Base-by-base conservation (phyloP, 2,888 invertebrate species). In the Luperina testacea region DNA sequence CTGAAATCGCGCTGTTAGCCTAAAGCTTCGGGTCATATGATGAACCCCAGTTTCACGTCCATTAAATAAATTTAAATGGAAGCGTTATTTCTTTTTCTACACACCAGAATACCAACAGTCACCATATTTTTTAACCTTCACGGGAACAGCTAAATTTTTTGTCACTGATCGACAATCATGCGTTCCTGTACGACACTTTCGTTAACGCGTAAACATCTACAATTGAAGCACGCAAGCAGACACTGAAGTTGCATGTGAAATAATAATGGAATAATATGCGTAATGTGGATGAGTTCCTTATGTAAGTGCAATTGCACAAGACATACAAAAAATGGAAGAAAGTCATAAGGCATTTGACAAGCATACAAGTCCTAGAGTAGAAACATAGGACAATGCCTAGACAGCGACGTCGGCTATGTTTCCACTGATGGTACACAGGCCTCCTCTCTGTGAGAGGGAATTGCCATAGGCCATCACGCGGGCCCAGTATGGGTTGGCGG, bases 231-330 rank as follows among this genome's bases (percentile, higher is more conserved):
- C 81, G 70, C 75, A 32, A 81, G 15, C n/a, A 38, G 24, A 0
- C 20, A 75, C 38, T 17, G 48, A 9, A 27, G 65, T 79, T 79
- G 42, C 79, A 65, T 79, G 57, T 48, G 57, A 11, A 20, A 15
- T 53, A 45, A 45, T 78, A 78, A 69, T 32, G 11, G n/a, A 69
- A 69, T 78, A 13, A 4, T 32, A 78, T 78, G 68, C 17, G 77
- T 51, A 48, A 45, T 65, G 8, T 15, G 20, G 2, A 59, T 0
- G 17, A 59, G 27, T 69, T 78, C 69, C 51, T 53, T 68, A 68
- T n/a, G 32, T 51, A 61, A 78, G 42, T 53, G 32, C 2, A 11
- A 38, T 51, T 78, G 11, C 15, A 78, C 1, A 32, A 71, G 45
- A 32, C 17, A 27, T 59, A 13, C 15, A 45, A 32, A 17, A 24